Conservation (phyloP, 2,797 vertebrate genomes). For the Danio choprae region DNA sequence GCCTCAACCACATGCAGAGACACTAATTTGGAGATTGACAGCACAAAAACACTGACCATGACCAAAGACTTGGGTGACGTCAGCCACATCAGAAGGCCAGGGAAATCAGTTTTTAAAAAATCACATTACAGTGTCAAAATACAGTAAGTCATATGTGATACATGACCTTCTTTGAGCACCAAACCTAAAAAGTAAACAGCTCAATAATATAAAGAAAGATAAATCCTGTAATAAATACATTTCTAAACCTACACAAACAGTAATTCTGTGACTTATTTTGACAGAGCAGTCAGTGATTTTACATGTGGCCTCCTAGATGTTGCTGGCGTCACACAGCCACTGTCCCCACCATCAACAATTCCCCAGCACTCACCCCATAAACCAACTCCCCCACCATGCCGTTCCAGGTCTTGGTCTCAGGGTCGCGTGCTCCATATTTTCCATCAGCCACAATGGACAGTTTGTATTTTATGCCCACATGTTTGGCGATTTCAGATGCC, state of each 20-base stretch:
- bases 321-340: conserved; percentile 52
- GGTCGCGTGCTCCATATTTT: conserved; percentile 97
- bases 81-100: conserved; percentile 49
- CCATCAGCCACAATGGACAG: conserved; percentile 96
- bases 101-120: conserved; percentile 7
- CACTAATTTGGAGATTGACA: not conserved
- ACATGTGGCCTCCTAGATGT: conserved; percentile 18
- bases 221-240: not conserved
- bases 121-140: conserved; percentile 45
- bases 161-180: not conserved
- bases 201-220: not conserved
- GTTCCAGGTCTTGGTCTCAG: conserved; percentile 99
- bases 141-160: conserved; percentile 3
- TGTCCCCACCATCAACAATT: not conserved
- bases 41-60: conserved; percentile 42
- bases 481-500: conserved; percentile 98
- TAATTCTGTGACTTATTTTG: conserved; percentile 42
- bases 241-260: not conserved
- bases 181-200: not conserved
- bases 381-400: conserved; percentile 99
- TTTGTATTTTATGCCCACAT: conserved; percentile 97
- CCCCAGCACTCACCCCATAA: conserved; percentile 91
- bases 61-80: conserved; percentile 56
- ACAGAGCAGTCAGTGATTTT: conserved; percentile 35
- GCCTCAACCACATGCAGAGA: not conserved